Conservation (phyloP, 2,888 invertebrate genomes). For the Carabus problematicus region DNA sequence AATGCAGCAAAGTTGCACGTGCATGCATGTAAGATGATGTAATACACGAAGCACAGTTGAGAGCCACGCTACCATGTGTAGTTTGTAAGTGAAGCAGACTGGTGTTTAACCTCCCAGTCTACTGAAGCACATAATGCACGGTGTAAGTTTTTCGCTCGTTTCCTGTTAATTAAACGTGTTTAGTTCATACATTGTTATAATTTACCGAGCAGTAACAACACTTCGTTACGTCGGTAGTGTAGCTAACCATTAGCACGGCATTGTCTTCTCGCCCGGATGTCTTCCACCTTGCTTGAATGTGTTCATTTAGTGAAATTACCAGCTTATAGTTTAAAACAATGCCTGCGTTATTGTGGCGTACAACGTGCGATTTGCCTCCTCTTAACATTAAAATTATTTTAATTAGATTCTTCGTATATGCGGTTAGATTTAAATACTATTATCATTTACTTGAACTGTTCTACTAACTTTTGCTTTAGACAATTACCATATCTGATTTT, state of each 20-base stretch:
- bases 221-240: conserved; percentile 13
- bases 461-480: too few species aligned
- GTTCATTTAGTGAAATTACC: conserved; percentile 15
- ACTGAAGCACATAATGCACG: too few species aligned
- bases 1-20: too few species aligned
- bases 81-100: too few species aligned
- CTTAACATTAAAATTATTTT: conserved; percentile 2
- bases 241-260: conserved; percentile 11
- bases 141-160: not conserved
- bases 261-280: not conserved
- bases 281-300: conserved; percentile 11
- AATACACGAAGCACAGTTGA: too few species aligned
- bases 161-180: conserved; percentile 3
- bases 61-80: too few species aligned
- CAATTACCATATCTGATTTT: too few species aligned
- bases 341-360: conserved; percentile 1
- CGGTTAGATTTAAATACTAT: not conserved
- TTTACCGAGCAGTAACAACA: conserved; percentile 11
- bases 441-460: too few species aligned
- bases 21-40: too few species aligned
- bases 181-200: conserved; percentile 2
- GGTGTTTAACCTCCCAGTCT: too few species aligned
- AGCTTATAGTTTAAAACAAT: conserved; percentile 10
- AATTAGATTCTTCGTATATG: not conserved
- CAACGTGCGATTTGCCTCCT: not conserved